A percentile compares a stretch with the other conserved stretches of the same genome.
These are phyloP conservation scores for Neomonachus schauinslandi DNA, from an alignment of 2,113 vertebrate genomes.

Conservation along the genomic window DNA sequence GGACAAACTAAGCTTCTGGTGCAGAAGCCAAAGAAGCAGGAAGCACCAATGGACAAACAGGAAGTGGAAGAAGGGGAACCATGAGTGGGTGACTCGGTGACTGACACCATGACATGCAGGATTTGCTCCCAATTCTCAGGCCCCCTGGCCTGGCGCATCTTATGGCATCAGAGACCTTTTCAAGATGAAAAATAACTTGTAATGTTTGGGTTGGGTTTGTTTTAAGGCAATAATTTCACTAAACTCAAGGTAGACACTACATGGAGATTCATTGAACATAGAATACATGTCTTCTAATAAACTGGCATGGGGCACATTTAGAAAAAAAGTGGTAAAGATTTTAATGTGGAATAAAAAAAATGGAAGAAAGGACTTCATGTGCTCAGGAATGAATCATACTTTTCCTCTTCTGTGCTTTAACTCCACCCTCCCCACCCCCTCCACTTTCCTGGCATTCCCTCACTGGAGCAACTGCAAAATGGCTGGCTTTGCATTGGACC, in stretches of 20 bases:
- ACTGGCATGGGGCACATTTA: not conserved
- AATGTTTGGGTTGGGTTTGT: not conserved
- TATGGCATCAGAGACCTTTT: not conserved
- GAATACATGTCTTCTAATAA: constrained; percentile 12
- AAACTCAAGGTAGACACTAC: not conserved
- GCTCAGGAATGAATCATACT: not conserved
- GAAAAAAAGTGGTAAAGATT: constrained; percentile 23
- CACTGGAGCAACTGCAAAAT: not conserved
- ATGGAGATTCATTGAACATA: not conserved
- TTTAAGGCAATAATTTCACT: not conserved
- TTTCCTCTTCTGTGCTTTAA: not conserved
- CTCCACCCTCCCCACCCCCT: not conserved
- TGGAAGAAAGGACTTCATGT: not conserved
- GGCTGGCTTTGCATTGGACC: not conserved
- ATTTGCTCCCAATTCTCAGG: not conserved
- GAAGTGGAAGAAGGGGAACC: constrained; percentile 9
- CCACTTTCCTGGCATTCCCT: not conserved
- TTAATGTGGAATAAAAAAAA: not conserved
- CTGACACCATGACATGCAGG: not conserved
- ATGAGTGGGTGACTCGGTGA: not conserved
- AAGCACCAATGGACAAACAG: not conserved
- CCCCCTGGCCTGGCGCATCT: not conserved
- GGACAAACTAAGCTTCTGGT: not conserved
- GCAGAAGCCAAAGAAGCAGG: not conserved
- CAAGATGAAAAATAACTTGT: not conserved